A percentile compares a stretch with the other conserved stretches of the same genome.
These are phyloP conservation scores for Muraenolepis orangiensis DNA, from an alignment of 2,797 vertebrate genomes.

Conservation along the genomic window DNA sequence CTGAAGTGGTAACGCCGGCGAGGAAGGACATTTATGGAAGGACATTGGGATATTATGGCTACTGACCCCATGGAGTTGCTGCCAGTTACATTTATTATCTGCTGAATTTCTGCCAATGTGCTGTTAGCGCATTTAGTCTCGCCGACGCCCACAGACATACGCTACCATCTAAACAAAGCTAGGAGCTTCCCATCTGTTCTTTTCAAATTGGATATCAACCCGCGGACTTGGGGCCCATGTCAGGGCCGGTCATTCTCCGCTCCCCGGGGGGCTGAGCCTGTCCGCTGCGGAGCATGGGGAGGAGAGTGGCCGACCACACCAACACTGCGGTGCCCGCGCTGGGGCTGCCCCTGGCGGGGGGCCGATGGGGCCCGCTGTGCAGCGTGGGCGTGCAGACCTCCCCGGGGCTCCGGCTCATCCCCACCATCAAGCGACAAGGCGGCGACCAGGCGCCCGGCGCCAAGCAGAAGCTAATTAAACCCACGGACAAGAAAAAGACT, in stretches of 20 bases:
- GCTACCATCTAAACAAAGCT: conserved; percentile 36
- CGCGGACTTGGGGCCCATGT: conserved; percentile 47
- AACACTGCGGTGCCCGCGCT: conserved; percentile 79
- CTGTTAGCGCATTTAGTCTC: not conserved
- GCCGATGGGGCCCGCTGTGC: conserved; percentile 78
- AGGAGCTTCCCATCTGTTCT: conserved; percentile 15
- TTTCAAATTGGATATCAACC: conserved; percentile 41
- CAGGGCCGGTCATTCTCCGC: conserved; percentile 56
- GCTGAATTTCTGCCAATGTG: conserved; percentile 45
- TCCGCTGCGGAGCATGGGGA: conserved; percentile 71
- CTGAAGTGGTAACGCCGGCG: conserved; percentile 29
- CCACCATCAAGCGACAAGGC: conserved; percentile 78
- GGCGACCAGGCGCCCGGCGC: conserved; percentile 66
- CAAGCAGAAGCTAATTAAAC: conserved; percentile 36
- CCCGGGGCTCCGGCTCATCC: conserved; percentile 87
- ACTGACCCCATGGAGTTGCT: not conserved
- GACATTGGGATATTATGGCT: conserved; percentile 33
- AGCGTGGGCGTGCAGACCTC: conserved; percentile 94
- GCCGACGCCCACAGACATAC: conserved; percentile 25
- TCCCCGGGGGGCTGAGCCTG: conserved; percentile 76
- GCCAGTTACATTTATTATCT: conserved; percentile 35
- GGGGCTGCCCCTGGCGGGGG: conserved; percentile 72
- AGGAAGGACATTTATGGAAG: conserved; percentile 37
- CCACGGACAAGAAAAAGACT: conserved; percentile 55
- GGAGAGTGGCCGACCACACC: conserved; percentile 73